Conservation (phyloP, 2,113 vertebrate species). For the Tragulus kanchil region DNA sequence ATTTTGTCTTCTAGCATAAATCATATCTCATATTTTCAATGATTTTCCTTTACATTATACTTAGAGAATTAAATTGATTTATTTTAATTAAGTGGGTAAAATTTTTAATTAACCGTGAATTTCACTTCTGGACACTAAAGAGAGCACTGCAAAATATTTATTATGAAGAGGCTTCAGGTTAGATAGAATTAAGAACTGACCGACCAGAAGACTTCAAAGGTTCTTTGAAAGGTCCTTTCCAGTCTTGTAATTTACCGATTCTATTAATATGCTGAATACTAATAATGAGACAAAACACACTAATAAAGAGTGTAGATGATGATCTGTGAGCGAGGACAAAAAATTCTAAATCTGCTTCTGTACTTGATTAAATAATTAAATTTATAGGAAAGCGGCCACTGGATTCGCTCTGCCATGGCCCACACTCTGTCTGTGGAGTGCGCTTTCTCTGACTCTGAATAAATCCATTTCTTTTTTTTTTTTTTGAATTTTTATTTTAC, state of each 20-base stretch:
- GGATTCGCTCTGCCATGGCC: too few relatives aligned
- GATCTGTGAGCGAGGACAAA: constrained; percentile 47
- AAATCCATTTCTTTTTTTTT: too few relatives aligned
- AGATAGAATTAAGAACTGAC: constrained; percentile 10
- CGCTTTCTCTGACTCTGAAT: too few relatives aligned
- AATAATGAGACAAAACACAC: constrained; percentile 28
- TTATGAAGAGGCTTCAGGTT: not conserved
- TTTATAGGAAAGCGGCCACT: not conserved
- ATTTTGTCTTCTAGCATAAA: constrained; percentile 10
- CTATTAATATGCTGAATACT: constrained; percentile 54
- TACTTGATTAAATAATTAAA: constrained; percentile 59
- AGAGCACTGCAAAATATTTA: constrained; percentile 51
- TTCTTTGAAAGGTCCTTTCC: constrained; percentile 30
- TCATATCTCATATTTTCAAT: not conserved
- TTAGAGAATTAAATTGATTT: not conserved
- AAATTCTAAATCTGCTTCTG: constrained; percentile 10
- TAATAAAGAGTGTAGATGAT: constrained; percentile 6
- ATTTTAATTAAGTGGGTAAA: constrained; percentile 22
- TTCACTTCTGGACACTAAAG: constrained; percentile 12
- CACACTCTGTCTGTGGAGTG: too few relatives aligned
- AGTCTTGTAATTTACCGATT: constrained; percentile 35
- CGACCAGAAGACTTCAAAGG: constrained; percentile 16
- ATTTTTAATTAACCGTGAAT: constrained; percentile 29
- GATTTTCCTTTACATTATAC: constrained; percentile 24
- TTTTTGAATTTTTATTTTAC: too few relatives aligned